Conservation (phyloP, 1,140 invertebrate genomes). For the Apis cerana region DNA sequence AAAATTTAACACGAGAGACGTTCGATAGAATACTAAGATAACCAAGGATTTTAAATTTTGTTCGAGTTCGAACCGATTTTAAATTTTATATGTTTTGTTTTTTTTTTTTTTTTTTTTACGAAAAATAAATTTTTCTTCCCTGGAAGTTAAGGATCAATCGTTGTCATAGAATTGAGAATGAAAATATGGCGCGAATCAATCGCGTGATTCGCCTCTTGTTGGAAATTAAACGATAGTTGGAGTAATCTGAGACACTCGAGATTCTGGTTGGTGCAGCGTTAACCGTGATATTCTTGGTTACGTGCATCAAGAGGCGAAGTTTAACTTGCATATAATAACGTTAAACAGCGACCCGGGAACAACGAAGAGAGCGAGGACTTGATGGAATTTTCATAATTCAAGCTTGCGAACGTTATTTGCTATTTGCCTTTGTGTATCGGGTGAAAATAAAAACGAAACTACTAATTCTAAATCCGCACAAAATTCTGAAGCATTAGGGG, state of each 20-base stretch:
- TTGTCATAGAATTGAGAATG: background rate
- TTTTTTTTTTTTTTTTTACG: too few relatives aligned
- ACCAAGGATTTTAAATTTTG: background rate
- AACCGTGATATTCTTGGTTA: constrained; percentile 20
- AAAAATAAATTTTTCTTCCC: too few relatives aligned
- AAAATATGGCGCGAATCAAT: constrained; percentile 28
- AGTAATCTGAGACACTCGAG: constrained; percentile 41
- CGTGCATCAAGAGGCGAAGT: constrained; percentile 36
- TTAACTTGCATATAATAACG: constrained; percentile 31
- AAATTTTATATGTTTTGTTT: too few relatives aligned
- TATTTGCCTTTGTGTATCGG: background rate
- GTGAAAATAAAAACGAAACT: background rate
- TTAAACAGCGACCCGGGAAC: background rate
- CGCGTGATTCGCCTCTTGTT: constrained; percentile 32
- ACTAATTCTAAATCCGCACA: background rate
- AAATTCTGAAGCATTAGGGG: background rate
- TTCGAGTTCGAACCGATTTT: too few relatives aligned
- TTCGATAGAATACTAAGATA: background rate
- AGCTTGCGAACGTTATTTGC: background rate
- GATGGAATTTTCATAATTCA: constrained; percentile 8
- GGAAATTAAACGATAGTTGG: constrained; percentile 39
- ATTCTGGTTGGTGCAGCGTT: constrained; percentile 26
- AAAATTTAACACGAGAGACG: background rate
- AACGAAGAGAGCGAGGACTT: background rate
- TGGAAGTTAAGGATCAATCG: background rate